Evolutionary conservation across 2,113 vertebrate genomes (phyloP).

Genomic region (Oncorhynchus tshawytscha): DNA sequence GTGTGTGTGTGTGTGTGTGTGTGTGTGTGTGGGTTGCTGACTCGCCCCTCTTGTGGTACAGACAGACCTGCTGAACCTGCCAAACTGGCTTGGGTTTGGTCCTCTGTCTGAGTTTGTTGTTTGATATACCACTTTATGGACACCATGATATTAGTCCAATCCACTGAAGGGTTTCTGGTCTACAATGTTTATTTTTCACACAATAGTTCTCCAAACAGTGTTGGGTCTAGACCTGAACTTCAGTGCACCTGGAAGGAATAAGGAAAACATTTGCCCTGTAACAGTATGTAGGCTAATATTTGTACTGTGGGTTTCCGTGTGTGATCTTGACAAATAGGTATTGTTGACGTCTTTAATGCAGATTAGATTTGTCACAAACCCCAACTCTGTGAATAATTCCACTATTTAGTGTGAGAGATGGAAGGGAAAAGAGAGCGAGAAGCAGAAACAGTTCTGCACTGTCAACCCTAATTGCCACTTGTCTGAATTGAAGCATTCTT

Average conservation of each 20-base stretch:
- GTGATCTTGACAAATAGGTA: neutral
- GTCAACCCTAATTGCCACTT: neutral
- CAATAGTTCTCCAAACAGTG: too few species aligned
- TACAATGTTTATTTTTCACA: too few species aligned
- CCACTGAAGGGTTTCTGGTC: too few species aligned
- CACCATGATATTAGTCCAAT: too few species aligned
- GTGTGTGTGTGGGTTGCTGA: conserved; percentile 53
- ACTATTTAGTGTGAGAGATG: neutral
- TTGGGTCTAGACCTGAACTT: too few species aligned
- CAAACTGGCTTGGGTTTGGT: conserved; percentile 71
- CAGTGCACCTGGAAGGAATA: too few species aligned
- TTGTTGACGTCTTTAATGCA: neutral
- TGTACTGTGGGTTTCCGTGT: neutral
- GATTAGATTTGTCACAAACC: neutral
- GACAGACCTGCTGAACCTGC: conserved; percentile 72
- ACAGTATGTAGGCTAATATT: conserved; percentile 5
- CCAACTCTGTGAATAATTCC: neutral
- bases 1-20: too few species aligned
- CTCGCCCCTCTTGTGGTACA: conserved; percentile 60
- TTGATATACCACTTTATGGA: conserved; percentile 46
- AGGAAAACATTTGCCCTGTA: neutral
- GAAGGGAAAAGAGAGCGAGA: neutral
- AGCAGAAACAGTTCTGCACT: neutral
- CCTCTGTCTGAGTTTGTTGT: conserved; percentile 45
- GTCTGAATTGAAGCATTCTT: neutral